Evolutionary conservation across 1,140 invertebrate genomes (phyloP).

Genomic region (Drosophila nannoptera): DNA sequence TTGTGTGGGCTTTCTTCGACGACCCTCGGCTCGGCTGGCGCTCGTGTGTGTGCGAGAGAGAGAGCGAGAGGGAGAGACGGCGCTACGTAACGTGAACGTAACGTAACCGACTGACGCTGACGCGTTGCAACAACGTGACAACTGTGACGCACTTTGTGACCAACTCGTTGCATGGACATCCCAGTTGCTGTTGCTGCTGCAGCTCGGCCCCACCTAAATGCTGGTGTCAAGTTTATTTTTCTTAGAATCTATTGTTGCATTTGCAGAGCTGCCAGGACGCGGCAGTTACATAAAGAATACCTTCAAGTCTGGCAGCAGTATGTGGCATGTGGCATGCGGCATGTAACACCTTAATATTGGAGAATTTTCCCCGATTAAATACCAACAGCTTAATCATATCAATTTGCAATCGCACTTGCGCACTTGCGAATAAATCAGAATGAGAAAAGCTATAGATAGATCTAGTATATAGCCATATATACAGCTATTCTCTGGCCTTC

Average conservation of each 20-base stretch:
- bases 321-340: constrained; percentile 4
- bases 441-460: background rate
- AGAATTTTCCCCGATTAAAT: background rate
- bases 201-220: constrained; percentile 11
- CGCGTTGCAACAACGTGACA: constrained; percentile 51
- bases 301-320: background rate
- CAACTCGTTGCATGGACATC: constrained; percentile 30
- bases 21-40: constrained; percentile 2
- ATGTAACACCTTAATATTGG: background rate
- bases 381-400: background rate
- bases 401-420: constrained; percentile 12
- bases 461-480: background rate
- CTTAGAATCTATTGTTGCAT: constrained; percentile 21
- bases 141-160: constrained; percentile 47
- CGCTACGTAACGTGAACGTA: constrained; percentile 15
- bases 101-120: constrained; percentile 22
- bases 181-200: background rate
- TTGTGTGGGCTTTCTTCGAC: constrained; percentile 62
- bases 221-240: constrained; percentile 15
- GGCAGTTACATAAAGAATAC: constrained; percentile 29
- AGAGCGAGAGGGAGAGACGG: background rate
- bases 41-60: background rate
- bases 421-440: background rate
- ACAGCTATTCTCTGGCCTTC: too few species aligned
- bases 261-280: constrained; percentile 47